A percentile compares a stretch with the other conserved stretches of the same genome.
Conservation (phyloP, 2,113 vertebrate genomes). For the Phodopus roborovskii region DNA sequence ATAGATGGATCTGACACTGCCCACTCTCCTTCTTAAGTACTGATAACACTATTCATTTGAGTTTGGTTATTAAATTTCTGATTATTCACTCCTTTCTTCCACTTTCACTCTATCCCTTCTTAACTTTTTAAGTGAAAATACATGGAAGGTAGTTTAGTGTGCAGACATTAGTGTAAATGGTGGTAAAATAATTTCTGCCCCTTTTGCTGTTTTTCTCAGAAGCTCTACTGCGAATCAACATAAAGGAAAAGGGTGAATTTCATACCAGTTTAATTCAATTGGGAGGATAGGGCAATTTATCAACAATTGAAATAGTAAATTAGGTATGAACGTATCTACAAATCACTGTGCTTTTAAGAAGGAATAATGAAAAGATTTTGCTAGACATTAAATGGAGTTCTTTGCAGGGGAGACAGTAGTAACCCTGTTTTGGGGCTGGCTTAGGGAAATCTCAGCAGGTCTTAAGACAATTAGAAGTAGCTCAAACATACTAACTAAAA, state of each 20-base stretch:
- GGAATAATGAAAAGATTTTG: conserved; percentile 43
- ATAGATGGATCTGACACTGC: background rate
- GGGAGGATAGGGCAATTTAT: background rate
- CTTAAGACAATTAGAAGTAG: conserved; percentile 4
- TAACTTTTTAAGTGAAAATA: background rate
- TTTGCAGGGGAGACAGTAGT: background rate
- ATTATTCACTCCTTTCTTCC: conserved; percentile 45
- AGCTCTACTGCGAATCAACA: background rate
- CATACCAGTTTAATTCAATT: conserved; percentile 51
- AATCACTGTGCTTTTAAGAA: conserved; percentile 19
- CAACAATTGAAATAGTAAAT: conserved; percentile 54
- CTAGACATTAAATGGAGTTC: conserved; percentile 14
- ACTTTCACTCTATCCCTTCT: background rate
- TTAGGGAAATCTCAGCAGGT: conserved; percentile 41
- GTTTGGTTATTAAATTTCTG: conserved; percentile 16
- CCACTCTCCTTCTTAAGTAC: conserved; percentile 13
- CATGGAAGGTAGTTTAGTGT: conserved; percentile 6
- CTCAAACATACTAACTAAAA: conserved; percentile 13
- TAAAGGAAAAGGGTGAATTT: conserved; percentile 16
- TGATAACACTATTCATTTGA: conserved; percentile 44
- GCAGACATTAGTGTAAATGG: background rate
- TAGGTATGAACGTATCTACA: conserved; percentile 48
- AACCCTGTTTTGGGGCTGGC: background rate
- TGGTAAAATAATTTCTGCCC: background rate
- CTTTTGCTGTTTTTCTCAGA: background rate